Evolutionary conservation across 37 sponge, comb jelly and placozoan genomes (phyloP).

Genomic region (Crambe crambe): DNA sequence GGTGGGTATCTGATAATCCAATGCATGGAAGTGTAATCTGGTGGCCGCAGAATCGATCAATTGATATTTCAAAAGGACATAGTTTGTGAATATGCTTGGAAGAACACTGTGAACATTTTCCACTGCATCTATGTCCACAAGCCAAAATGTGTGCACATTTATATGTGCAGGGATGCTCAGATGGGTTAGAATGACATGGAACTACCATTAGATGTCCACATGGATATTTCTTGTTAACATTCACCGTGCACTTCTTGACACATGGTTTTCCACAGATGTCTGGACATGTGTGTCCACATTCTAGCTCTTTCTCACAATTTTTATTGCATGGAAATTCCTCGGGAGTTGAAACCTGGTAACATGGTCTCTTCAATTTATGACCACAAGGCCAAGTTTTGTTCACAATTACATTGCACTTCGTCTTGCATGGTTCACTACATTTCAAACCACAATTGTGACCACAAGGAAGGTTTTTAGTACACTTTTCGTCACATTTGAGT

Average conservation of each 20-base stretch:
- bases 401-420: slow-evolving; percentile 39
- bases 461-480: slow-evolving; percentile 30
- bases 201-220: slow-evolving; percentile 35
- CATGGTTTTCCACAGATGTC: slow-evolving; percentile 49
- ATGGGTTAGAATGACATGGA: slow-evolving; percentile 2
- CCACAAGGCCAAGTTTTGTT: slow-evolving; percentile 51
- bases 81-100: slow-evolving; percentile 23
- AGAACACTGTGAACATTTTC: slow-evolving; percentile 44
- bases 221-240: slow-evolving; percentile 7
- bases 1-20: background rate
- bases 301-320: slow-evolving; percentile 32
- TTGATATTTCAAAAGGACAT: slow-evolving; percentile 12
- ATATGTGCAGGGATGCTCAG: slow-evolving; percentile 11
- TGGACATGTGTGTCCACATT: slow-evolving; percentile 78
- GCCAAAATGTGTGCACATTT: slow-evolving; percentile 20
- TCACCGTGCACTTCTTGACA: background rate
- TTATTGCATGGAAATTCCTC: slow-evolving; percentile 14
- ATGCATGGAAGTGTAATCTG: background rate
- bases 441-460: slow-evolving; percentile 41
- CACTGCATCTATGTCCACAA: slow-evolving; percentile 78
- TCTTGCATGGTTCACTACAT: slow-evolving; percentile 55
- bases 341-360: slow-evolving; percentile 4
- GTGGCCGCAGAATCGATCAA: slow-evolving; percentile 54
- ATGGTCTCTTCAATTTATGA: slow-evolving; percentile 34
- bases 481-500: slow-evolving; percentile 43